phyloP scores from a whole-genome alignment of 1,140 invertebrate species.

The Drosophila cardini region DNA sequence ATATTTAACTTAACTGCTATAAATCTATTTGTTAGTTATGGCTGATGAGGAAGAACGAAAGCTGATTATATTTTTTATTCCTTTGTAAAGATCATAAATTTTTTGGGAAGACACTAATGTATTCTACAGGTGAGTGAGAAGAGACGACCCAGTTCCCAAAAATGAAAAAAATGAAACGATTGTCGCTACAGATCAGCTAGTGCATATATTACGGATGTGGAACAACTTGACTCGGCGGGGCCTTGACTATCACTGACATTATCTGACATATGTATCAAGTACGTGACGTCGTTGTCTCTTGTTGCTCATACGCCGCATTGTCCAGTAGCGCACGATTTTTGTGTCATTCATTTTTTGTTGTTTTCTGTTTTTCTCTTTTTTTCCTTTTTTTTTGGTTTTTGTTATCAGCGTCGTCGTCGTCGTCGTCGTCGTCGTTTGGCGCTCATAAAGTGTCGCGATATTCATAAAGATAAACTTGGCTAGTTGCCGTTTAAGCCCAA shows the following conservation, averaged over 20 bases:
- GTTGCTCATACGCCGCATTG: slow-evolving; percentile 18
- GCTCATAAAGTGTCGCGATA: slow-evolving; percentile 71
- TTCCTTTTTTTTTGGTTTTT: not conserved
- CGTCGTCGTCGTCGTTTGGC: slow-evolving; percentile 56
- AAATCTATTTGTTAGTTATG: not conserved
- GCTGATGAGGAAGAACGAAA: not conserved
- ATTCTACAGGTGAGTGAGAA: slow-evolving; percentile 6
- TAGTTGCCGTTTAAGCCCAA: slow-evolving; percentile 27
- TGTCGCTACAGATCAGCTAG: slow-evolving; percentile 26
- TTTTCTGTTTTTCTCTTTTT: not conserved
- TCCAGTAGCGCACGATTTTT: slow-evolving; percentile 46
- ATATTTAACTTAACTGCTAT: not conserved
- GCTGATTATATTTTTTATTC: not conserved
- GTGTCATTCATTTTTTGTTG: slow-evolving; percentile 2
- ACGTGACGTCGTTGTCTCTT: slow-evolving; percentile 43
- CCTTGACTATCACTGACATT: slow-evolving; percentile 26
- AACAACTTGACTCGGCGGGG: slow-evolving; percentile 9
- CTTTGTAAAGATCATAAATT: slow-evolving; percentile 2
- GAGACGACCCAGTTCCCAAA: slow-evolving; percentile 5
- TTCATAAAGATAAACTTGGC: slow-evolving; percentile 64
- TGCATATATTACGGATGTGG: slow-evolving; percentile 19
- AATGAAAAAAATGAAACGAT: not conserved
- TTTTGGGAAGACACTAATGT: slow-evolving; percentile 1
- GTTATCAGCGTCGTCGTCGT: slow-evolving; percentile 18
- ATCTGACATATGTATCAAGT: slow-evolving; percentile 53